Evolutionary conservation across 2,888 invertebrate genomes (phyloP), one percentile per base, ranked within the genome.

Genomic region (Chymomyza amoena): DNA sequence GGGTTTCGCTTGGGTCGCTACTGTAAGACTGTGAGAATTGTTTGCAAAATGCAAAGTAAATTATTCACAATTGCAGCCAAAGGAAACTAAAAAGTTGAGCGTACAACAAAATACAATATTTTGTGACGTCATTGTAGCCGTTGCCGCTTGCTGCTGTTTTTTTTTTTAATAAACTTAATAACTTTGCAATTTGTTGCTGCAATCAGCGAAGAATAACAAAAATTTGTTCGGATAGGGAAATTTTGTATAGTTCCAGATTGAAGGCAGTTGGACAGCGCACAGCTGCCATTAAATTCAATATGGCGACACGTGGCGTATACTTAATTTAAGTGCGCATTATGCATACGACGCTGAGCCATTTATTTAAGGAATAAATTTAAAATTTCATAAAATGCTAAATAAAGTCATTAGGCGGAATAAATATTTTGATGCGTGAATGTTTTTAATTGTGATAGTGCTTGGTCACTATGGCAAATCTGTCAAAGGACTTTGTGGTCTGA

Each of bases 151-250:
- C 57, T 54, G 57, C 63, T 74, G 66, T 54, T 4, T 20, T 60
- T 32, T 20, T 84, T 85, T 85, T 83, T 83, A 85, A 81, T 81
- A 82, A 84, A 84, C 82, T 82, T 85, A 83, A 85, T 83, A 85
- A 83, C 75, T 83, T 85, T 76, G 81, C 79, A 85, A 81, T 85
- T 83, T 83, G 84, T 72, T 79, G 73, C 69, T 81, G 81, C 86
- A 83, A 83, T 85, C 86, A 83, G 81, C 36, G 71, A 70, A 36
- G 80, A 73, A 73, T 71, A 75, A 59, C 63, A 64, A 57, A 4
- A 45, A 45, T 45, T 45, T 4, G 39, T 6, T 13, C 13, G 13
- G 39, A 45, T 13, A 13, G 13, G 0, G 39, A 45, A 45, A 13
- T 45, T 45, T 45, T 13, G 39, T 45, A 13, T 45, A 45, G 39